phyloP scores from a whole-genome alignment of 1,140 invertebrate species.

The Diuraphis noxia region DNA sequence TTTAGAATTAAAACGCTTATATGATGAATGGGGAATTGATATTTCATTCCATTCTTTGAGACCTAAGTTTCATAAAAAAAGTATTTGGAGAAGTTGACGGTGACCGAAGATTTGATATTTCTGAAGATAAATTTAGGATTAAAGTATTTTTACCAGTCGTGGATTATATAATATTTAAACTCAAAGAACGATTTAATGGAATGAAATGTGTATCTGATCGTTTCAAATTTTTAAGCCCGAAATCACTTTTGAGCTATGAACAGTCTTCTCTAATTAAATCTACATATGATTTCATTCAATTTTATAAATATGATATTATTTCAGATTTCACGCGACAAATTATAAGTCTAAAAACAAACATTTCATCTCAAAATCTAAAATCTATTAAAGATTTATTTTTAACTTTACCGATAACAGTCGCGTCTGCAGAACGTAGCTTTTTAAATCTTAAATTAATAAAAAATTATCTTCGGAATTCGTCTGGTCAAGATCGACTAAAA shows the following conservation, averaged over 20 bases:
- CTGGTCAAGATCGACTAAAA: neutral
- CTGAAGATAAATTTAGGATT: conserved; percentile 7
- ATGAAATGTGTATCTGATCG: too few species aligned
- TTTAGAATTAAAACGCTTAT: too few species aligned
- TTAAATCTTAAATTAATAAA: too few species aligned
- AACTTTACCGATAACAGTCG: conserved; percentile 13
- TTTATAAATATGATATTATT: neutral
- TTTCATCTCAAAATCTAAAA: conserved; percentile 17
- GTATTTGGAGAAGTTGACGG: conserved; percentile 23
- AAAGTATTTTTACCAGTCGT: too few species aligned
- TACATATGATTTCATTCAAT: conserved; percentile 20
- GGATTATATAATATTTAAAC: too few species aligned
- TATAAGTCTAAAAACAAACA: neutral
- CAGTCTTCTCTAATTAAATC: neutral
- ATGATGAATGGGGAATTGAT: conserved; percentile 19
- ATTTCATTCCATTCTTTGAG: conserved; percentile 20
- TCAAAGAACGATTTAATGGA: too few species aligned
- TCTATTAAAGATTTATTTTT: conserved; percentile 20
- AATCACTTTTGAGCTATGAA: neutral
- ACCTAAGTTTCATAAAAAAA: conserved; percentile 21
- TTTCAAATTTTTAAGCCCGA: conserved; percentile 13
- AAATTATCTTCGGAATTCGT: conserved; percentile 23
- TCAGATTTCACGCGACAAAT: neutral
- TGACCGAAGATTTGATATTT: conserved; percentile 12
- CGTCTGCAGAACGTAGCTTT: neutral